Evolutionary conservation across 2,888 invertebrate species (phyloP), one percentile per base, ranked within the genome.

Genomic region (Dynastes hyllus): DNA sequence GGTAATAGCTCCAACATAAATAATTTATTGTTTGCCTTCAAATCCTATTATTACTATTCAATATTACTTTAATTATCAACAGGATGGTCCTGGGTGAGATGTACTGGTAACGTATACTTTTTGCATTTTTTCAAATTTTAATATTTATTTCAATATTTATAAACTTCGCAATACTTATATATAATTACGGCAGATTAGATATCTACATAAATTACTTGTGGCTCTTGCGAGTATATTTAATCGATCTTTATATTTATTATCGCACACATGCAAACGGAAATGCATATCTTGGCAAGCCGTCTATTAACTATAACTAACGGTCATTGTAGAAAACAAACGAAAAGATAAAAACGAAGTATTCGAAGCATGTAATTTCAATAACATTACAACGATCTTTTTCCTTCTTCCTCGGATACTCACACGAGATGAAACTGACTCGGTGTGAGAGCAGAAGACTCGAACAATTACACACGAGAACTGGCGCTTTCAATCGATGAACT

Each of bases 401-500:
- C 53, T 29, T 22, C 29, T 73, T 73, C 40, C 58, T 58, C 58
- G 13, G 22, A 58, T 32, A 53, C 53, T 37, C 53, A 22, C 55
- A 73, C 58, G n/a, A 40, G 73, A 69, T 69, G 73, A 45, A 73
- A 40, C 58, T 40, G 22, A 40, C 37, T 40, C 58, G 73, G 58
- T 40, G 40, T 73, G 58, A 40, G 73, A 40, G 58, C 40, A 73
- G 73, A 58, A 73, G 58, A 58, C 40, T 22, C 55, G 73, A 73
- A 73, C 73, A 73, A 73, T 73, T 73, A 73, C 58, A 73, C 58
- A 61, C 45, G 58, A 40, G 29, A 61, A 45, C 22, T 61, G 55
- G 50, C 71, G 71, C 55, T 75, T 69, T 75, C 45, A 75, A 63
- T 50, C 63, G 61, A 63, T 75, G 73, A 75, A 75, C 45, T 71